Evolutionary conservation across 1,140 invertebrate species (phyloP).

Genomic region (Drosophila burlai): DNA sequence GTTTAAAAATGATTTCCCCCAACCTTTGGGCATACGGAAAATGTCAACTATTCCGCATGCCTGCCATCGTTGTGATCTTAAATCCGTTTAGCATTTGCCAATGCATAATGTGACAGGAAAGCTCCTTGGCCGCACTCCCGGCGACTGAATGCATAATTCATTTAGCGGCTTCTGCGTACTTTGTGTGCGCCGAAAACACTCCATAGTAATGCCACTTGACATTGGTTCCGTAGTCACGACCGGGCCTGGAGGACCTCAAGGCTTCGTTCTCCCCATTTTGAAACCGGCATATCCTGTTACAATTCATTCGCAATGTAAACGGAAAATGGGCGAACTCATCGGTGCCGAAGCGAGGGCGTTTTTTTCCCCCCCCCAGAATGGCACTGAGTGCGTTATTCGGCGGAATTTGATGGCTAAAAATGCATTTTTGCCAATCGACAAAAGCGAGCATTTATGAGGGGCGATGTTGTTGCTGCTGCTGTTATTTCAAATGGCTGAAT

Average conservation of each 20-base stretch:
- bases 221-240: slow-evolving; percentile 56
- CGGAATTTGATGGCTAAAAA: slow-evolving; percentile 36
- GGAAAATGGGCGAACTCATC: slow-evolving; percentile 24
- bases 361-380: slow-evolving; percentile 9
- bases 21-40: slow-evolving; percentile 3
- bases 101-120: slow-evolving; percentile 30
- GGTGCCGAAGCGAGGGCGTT: slow-evolving; percentile 5
- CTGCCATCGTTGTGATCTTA: neutral
- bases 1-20: neutral
- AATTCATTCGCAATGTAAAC: slow-evolving; percentile 35
- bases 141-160: slow-evolving; percentile 68
- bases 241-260: slow-evolving; percentile 34
- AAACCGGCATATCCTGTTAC: slow-evolving; percentile 37
- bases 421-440: slow-evolving; percentile 41
- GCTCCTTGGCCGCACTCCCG: slow-evolving; percentile 5
- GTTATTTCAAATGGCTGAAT: slow-evolving; percentile 12
- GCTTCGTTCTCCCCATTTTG: slow-evolving; percentile 20
- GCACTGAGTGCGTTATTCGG: slow-evolving; percentile 44
- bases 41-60: slow-evolving; percentile 8
- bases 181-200: slow-evolving; percentile 43
- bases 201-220: slow-evolving; percentile 61
- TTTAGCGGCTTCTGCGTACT: slow-evolving; percentile 60
- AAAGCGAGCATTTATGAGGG: slow-evolving; percentile 22
- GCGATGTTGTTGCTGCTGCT: slow-evolving; percentile 6
- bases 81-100: slow-evolving; percentile 29